Evolutionary conservation across 2,888 invertebrate genomes (phyloP).

Genomic region (Xanthia togata): DNA sequence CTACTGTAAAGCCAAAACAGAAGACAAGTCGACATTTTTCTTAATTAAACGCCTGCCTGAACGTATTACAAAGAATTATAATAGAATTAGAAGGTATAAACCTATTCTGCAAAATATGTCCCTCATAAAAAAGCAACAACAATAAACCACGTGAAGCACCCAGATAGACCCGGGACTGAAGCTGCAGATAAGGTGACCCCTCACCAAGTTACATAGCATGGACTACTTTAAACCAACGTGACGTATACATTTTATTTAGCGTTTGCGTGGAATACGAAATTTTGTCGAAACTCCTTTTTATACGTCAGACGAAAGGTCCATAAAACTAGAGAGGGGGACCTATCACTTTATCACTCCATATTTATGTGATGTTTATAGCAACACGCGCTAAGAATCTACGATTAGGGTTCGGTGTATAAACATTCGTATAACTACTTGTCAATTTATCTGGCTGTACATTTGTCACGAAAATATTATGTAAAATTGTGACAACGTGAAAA

Average conservation of each 20-base stretch:
- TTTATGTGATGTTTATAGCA: constrained; percentile 59
- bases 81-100: neutral
- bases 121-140: neutral
- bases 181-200: constrained; percentile 40
- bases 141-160: constrained; percentile 11
- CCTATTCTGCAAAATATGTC: neutral
- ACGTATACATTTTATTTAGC: constrained; percentile 56
- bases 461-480: constrained; percentile 37
- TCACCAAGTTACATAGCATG: constrained; percentile 25
- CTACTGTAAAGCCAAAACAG: neutral
- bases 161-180: neutral
- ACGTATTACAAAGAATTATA: neutral
- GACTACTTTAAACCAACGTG: constrained; percentile 47
- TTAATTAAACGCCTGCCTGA: too few relatives aligned
- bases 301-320: constrained; percentile 49
- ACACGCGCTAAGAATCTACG: constrained; percentile 57
- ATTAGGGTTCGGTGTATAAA: constrained; percentile 54
- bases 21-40: neutral
- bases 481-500: constrained; percentile 5
- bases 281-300: constrained; percentile 54
- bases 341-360: constrained; percentile 63
- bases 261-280: constrained; percentile 64
- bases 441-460: constrained; percentile 52
- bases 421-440: constrained; percentile 43
- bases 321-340: constrained; percentile 53